Evolutionary conservation across 2,797 vertebrate species (phyloP).

Genomic region (Channallabes apus): DNA sequence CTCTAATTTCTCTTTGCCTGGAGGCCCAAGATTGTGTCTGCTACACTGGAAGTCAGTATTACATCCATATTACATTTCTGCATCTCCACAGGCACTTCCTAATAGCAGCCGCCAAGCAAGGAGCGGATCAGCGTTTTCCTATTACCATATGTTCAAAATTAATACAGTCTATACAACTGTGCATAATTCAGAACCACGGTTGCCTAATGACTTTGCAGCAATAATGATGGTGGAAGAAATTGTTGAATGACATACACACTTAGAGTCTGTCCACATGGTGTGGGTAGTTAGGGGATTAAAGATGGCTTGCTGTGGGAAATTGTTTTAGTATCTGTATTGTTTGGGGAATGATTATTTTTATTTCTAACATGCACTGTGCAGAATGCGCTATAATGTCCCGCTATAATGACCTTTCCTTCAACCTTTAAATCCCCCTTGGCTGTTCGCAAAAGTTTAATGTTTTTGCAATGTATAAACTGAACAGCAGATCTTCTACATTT

Average conservation of each 20-base stretch:
- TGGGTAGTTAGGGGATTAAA: slow-evolving; percentile 77
- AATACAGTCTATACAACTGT: slow-evolving; percentile 78
- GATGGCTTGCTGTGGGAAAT: slow-evolving; percentile 77
- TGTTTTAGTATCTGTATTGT: slow-evolving; percentile 77
- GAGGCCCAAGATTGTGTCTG: slow-evolving; percentile 81
- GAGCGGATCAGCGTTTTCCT: slow-evolving; percentile 76
- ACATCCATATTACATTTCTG: slow-evolving; percentile 80
- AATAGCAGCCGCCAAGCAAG: slow-evolving; percentile 75
- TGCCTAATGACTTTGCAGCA: slow-evolving; percentile 79
- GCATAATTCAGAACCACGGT: slow-evolving; percentile 72
- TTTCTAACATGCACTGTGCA: slow-evolving; percentile 70
- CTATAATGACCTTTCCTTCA: not conserved
- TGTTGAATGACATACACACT: slow-evolving; percentile 75
- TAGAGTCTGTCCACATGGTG: slow-evolving; percentile 65
- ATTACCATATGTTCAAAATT: slow-evolving; percentile 79
- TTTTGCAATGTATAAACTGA: not conserved
- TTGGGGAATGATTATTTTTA: slow-evolving; percentile 75
- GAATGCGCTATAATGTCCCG: slow-evolving; percentile 60
- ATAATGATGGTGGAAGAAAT: slow-evolving; percentile 67
- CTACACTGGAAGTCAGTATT: slow-evolving; percentile 79
- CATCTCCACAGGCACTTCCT: slow-evolving; percentile 78
- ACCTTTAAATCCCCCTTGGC: not conserved
- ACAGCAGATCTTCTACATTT: not conserved
- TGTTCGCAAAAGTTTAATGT: not conserved
- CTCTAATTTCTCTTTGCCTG: slow-evolving; percentile 80